phyloP scores from a whole-genome alignment of 2,888 invertebrate genomes.

The Apantesis nais region DNA sequence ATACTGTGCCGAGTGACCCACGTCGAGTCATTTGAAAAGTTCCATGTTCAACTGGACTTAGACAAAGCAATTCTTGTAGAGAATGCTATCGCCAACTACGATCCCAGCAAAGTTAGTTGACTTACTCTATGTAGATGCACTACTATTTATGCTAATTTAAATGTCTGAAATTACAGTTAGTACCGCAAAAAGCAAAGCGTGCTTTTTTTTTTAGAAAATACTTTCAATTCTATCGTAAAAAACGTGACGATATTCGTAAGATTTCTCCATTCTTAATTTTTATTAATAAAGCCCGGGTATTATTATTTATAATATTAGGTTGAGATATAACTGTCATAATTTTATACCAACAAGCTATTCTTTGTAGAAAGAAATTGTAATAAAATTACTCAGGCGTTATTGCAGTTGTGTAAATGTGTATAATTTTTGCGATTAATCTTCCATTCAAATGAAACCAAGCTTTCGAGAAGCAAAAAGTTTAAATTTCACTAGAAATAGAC shows the following conservation, averaged over 20 bases:
- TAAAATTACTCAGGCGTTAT: neutral
- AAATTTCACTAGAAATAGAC: neutral
- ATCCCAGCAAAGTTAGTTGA: conserved; percentile 61
- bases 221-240: neutral
- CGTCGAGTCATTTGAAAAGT: conserved; percentile 72
- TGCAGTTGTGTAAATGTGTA: neutral
- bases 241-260: neutral
- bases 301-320: too few species aligned
- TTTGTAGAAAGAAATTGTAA: neutral
- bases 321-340: neutral
- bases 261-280: neutral
- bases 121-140: neutral
- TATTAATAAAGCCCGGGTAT: neutral
- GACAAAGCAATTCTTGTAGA: conserved; percentile 76
- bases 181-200: neutral
- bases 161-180: neutral
- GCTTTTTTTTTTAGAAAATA: neutral
- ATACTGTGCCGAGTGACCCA: conserved; percentile 76
- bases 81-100: conserved; percentile 68
- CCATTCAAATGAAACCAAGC: neutral
- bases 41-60: conserved; percentile 74
- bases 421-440: neutral
- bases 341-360: neutral
- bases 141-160: neutral
- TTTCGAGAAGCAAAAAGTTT: neutral